phyloP scores from a whole-genome alignment of 1,140 invertebrate species.

The Penaeus indicus region DNA sequence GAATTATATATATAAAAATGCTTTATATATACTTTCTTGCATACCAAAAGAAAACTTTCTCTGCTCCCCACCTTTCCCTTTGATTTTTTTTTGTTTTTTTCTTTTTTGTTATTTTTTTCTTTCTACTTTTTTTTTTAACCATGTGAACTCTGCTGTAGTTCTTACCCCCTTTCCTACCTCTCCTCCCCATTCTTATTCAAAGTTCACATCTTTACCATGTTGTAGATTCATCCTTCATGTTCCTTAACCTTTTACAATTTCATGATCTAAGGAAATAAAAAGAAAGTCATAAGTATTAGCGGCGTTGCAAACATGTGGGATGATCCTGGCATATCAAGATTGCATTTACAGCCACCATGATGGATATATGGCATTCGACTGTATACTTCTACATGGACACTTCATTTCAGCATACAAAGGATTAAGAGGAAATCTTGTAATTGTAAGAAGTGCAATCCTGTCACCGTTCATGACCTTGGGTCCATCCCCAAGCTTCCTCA shows the following conservation, averaged over 20 bases:
- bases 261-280: conserved; percentile 54
- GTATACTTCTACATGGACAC: conserved; percentile 56
- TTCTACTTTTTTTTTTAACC: too few species aligned
- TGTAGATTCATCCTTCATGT: conserved; percentile 58
- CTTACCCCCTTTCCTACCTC: neutral
- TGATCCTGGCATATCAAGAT: conserved; percentile 62
- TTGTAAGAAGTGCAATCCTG: conserved; percentile 46
- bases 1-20: too few species aligned
- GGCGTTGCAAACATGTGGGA: conserved; percentile 59
- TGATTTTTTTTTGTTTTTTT: too few species aligned
- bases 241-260: conserved; percentile 53
- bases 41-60: too few species aligned
- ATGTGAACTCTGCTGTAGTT: neutral
- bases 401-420: conserved; percentile 35
- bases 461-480: conserved; percentile 40
- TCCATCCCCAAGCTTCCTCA: conserved; percentile 25
- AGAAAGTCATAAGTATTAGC: conserved; percentile 55
- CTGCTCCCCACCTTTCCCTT: too few species aligned
- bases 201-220: conserved; percentile 45
- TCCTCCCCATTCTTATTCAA: conserved; percentile 3
- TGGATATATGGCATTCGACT: conserved; percentile 50
- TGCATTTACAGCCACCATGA: conserved; percentile 56
- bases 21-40: too few species aligned
- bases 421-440: conserved; percentile 39
- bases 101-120: too few species aligned